Evolutionary conservation across 2,113 vertebrate species (phyloP), one percentile per base, ranked within the genome.

Genomic region (Cyrtonyx montezumae): DNA sequence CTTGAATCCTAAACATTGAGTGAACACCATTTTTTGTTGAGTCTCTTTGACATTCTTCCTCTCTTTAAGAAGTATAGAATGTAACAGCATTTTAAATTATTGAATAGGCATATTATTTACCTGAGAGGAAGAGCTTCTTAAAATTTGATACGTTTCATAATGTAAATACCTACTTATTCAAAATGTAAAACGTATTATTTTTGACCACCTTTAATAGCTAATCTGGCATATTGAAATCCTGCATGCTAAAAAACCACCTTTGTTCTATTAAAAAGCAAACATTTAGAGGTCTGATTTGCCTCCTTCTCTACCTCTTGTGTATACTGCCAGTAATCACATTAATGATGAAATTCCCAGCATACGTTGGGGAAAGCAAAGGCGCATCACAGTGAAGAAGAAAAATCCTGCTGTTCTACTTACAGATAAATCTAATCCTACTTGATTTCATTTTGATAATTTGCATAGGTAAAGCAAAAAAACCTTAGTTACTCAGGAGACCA

Each of bases 61-160:
- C 74, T 68, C 84, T 65, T 79, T 77, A 95, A 63, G 49, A 92
- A 79, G 58, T 46, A 42, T 49, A 89, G 61, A 78, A 88, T 45
- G 40, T 28, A 94, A 94, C 91, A 67, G 14, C 0, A 42, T 37
- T 78, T 91, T 95, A 61, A 94, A 94, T 85, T 89, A 90, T 94
- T 92, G 84, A 96, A 80, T 75, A 95, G 88, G 88, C 59, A 59
- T 83, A 79, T 66, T 94, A 77, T 92, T 95, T 97, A 86, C 93
- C 83, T 88, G 90, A 94, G 79, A 84, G 42, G 62, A 94, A 79
- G 43, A 88, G 66, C 53, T 90, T 68, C 62, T 78, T 94, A 73
- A 82, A 79, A 92, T 96, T 91, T 88, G 19, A 85, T 95, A 90
- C 19, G 67, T 83, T 96, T 96, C 94, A 94, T 91, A 94, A 97